phyloP scores from a whole-genome alignment of 2,888 invertebrate species.

The Phengaris alcon region DNA sequence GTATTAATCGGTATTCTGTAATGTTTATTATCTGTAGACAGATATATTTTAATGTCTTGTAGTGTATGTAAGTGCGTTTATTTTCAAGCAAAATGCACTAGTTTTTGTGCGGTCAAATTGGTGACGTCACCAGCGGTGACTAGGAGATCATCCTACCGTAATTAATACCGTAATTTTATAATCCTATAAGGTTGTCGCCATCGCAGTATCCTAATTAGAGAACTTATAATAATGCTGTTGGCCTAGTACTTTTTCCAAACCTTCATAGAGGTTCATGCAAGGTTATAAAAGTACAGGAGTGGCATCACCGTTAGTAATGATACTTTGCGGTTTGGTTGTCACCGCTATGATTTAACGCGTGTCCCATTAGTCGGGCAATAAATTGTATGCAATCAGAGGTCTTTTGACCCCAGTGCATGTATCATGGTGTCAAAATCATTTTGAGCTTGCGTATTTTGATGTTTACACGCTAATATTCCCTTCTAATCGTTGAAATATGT shows the following conservation, averaged over 20 bases:
- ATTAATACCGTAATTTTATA: no score
- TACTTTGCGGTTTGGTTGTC: constrained; percentile 23
- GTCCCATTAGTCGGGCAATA: constrained; percentile 20
- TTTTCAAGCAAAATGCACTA: no score
- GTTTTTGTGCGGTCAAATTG: no score
- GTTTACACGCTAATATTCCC: no score
- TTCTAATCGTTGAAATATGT: background rate
- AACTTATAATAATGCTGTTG: background rate
- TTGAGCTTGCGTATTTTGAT: background rate
- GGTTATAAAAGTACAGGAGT: background rate
- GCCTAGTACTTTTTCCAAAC: background rate
- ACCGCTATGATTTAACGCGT: constrained; percentile 17
- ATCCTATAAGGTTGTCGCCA: no score
- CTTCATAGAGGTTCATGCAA: background rate
- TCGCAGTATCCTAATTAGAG: background rate
- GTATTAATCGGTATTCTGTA: constrained; percentile 15
- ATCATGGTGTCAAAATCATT: constrained; percentile 6
- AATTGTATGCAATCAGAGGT: constrained; percentile 19
- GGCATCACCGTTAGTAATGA: constrained; percentile 2
- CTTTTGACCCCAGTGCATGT: constrained; percentile 3
- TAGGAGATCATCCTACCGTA: no score
- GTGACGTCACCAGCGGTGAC: no score
- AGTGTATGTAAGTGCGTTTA: background rate
- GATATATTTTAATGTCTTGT: background rate
- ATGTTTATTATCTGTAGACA: constrained; percentile 1